phyloP scores from a whole-genome alignment of 2,113 vertebrate species.

The Holacanthus passer region DNA sequence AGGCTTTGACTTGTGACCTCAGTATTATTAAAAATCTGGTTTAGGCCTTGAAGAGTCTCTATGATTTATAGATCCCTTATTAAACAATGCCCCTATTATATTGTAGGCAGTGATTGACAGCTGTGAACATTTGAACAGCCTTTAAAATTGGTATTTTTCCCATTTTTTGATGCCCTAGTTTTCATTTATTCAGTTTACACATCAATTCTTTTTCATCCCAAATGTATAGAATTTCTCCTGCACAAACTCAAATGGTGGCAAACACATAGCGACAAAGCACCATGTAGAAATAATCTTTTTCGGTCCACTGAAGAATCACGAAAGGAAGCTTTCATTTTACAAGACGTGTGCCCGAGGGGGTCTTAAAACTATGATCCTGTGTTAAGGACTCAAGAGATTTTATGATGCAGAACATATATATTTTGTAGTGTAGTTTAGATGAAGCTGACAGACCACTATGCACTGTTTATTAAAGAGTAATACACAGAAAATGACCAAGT shows the following conservation, averaged over 20 bases:
- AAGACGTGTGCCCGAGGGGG: slow-evolving; percentile 9
- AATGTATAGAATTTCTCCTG: background rate
- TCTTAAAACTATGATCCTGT: background rate
- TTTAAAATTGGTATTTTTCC: background rate
- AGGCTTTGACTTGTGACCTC: background rate
- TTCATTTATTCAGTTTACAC: no score
- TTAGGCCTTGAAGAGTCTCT: background rate
- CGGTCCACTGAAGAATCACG: slow-evolving; percentile 41
- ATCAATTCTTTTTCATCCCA: no score
- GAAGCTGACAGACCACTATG: background rate
- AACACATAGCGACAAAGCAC: slow-evolving; percentile 22
- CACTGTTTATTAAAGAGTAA: background rate
- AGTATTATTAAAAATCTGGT: background rate
- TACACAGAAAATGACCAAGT: background rate
- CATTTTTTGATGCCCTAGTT: background rate
- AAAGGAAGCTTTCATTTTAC: slow-evolving; percentile 42
- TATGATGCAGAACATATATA: slow-evolving; percentile 3
- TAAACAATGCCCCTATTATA: background rate
- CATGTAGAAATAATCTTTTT: slow-evolving; percentile 9
- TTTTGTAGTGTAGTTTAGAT: background rate
- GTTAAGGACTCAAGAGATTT: slow-evolving; percentile 4
- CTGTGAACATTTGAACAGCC: background rate
- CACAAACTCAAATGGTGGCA: background rate
- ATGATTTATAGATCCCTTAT: background rate
- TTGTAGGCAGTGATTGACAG: background rate